Base-by-base conservation (phyloP, 2,113 vertebrate genomes). In the Orcinus orca region DNA sequence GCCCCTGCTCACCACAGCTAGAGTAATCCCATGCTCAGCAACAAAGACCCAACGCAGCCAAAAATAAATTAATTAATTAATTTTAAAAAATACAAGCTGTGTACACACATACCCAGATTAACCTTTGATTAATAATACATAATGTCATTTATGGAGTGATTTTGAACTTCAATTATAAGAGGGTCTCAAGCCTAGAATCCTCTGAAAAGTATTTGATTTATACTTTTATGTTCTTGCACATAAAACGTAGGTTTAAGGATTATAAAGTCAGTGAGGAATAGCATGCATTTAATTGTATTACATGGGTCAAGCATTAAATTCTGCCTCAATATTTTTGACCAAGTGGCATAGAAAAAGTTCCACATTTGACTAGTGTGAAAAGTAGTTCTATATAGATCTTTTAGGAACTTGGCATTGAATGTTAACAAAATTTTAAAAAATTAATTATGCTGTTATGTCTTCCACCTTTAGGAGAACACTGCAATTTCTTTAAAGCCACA, bases 61-160 rank as follows among this genome's bases (percentile, higher is more conserved):
- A 53, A 53, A 53, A 53, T 18, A 53, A 53, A 53, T 53, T 0
- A 53, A 53, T 53, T 18, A 53, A 53, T 53, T 53, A 53, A 53
- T 79, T 83, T 8, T 88, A 97, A 86, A 53, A 53, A 53, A 55
- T 88, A 18, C 0, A 86, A 62, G 4, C 14, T 71, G 10, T 62
- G 6, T 71, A 77, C 4, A 60, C 1, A 36, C 14, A 62, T 50
- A 82, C 58, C 2, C 36, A 71, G 29, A 62, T 73, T 82, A 92
- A 38, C 5, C 31, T 55, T 95, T 94, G 62, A 67, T 93, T 95
- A 86, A 88, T 92, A 74, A 80, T 60, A 55, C 14, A 23, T 88
- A 29, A 55, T 74, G 31, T 55, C 50, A 68, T 50, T 88, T 83
- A 74, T 77, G 8, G 62, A 55, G 44, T 79, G n/a, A 63, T 90